Conservation (phyloP, 2,888 invertebrate species). For the Andricus curvator region DNA sequence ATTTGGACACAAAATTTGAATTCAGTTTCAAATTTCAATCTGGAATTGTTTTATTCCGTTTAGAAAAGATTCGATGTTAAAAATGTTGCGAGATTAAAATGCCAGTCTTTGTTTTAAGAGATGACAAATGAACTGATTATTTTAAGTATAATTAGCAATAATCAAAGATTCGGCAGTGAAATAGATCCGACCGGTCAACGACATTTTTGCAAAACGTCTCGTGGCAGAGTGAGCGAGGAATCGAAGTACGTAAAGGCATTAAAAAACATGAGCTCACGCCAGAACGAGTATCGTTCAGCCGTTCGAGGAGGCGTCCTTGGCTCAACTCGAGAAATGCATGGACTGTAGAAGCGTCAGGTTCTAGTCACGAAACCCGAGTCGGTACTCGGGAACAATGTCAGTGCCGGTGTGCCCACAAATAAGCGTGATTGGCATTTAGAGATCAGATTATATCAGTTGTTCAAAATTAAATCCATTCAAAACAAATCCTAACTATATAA, state of each 20-base stretch:
- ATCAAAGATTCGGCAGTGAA: no score
- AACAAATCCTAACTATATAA: not conserved
- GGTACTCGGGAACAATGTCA: constrained; percentile 23
- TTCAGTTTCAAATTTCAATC: no score
- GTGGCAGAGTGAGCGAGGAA: not conserved
- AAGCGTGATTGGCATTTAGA: not conserved
- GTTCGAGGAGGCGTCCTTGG: constrained; percentile 32
- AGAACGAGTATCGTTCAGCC: constrained; percentile 29
- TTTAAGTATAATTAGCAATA: not conserved
- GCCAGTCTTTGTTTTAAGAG: no score
- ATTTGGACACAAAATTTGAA: no score
- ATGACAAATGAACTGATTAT: not conserved
- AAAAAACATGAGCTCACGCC: constrained; percentile 40
- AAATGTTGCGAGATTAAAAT: no score
- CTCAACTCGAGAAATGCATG: constrained; percentile 32
- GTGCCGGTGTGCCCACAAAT: not conserved
- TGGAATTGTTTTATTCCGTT: no score
- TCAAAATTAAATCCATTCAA: no score
- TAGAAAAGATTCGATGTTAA: no score
- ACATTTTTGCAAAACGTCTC: constrained; percentile 34
- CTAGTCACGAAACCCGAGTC: constrained; percentile 1
- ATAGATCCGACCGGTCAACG: constrained; percentile 24
- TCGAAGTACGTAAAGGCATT: constrained; percentile 17
- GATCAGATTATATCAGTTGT: not conserved
- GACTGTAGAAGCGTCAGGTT: constrained; percentile 17